Evolutionary conservation across 2,888 invertebrate species (phyloP).

Genomic region (Drosophila nigritarsus): DNA sequence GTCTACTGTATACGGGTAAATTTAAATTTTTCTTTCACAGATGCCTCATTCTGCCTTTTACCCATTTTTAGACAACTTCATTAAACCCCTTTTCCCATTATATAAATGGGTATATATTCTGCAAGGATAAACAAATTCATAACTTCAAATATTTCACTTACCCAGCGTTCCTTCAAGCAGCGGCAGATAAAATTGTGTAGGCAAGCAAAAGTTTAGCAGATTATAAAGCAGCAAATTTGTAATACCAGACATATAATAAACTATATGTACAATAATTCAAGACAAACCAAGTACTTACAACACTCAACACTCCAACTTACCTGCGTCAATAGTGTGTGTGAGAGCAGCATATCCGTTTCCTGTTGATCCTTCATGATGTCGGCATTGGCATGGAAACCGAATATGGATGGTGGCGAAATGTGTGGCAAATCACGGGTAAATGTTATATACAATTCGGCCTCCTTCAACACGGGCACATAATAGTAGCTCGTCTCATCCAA

Average conservation of each 20-base stretch:
- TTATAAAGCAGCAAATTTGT: constrained; percentile 11
- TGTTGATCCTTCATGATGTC: constrained; percentile 96
- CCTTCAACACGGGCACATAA: constrained; percentile 90
- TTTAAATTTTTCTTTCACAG: no score
- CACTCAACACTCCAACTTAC: constrained; percentile 84
- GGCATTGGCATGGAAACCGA: constrained; percentile 96
- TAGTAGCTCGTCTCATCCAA: constrained; percentile 90
- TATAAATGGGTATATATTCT: background rate
- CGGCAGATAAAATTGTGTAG: constrained; percentile 4
- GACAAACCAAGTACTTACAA: background rate
- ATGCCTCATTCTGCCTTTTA: no score
- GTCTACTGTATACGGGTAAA: no score
- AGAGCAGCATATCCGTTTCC: constrained; percentile 91
- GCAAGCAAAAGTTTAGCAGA: constrained; percentile 19
- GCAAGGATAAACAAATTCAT: background rate
- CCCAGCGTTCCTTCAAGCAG: constrained; percentile 84
- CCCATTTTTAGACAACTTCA: background rate
- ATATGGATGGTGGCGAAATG: constrained; percentile 92
- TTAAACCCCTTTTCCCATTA: background rate
- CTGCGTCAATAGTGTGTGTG: constrained; percentile 91
- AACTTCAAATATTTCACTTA: constrained; percentile 72
- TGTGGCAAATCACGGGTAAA: constrained; percentile 90
- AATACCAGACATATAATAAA: background rate
- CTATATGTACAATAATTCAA: background rate
- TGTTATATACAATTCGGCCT: constrained; percentile 89